Evolutionary conservation across 2,797 vertebrate species (phyloP), one percentile per base, ranked within the genome.

Genomic region (Parauchenoglanis ngamensis): DNA sequence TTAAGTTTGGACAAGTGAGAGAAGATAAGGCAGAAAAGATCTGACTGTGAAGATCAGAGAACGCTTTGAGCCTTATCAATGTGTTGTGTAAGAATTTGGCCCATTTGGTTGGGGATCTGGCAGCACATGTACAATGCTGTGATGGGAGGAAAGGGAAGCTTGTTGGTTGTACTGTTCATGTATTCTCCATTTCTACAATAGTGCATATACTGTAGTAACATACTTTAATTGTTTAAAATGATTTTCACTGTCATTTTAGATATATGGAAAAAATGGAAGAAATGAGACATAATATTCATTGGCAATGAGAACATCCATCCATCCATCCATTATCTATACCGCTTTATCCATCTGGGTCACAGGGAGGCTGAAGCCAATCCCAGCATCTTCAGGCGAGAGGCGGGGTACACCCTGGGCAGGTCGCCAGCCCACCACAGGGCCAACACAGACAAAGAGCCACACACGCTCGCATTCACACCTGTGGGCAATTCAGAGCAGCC

Each of bases 61-160:
- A 57, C 67, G 65, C 81, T 89, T 90, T 85, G 84, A 88, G 84
- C 91, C 93, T 94, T 93, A 94, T 95, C 94, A 93, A 91, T 89
- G 90, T 72, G 65, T 87, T 61, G 81, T 56, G 80, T 94, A 93
- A 95, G 92, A 94, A 92, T 93, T 94, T 93, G 93, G 79, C 87
- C 90, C 91, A 93, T 91, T 89, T 19, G 46, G 65, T 86, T 81
- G 12, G 84, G 56, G 87, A 91, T 86, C 92, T 96, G 94, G 95
- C 94, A 94, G 65, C 88, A 92, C 92, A 94, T 94, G 89, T 94
- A 91, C 94, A 91, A 88, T 88, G 87, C 86, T 89, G 85, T 87
- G 93, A 94, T 91, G 90, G 90, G 88, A 90, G 91, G 86, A 85
- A 57, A 91, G 65, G 17, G 49, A 91, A 86, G 35, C 85, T 35